Evolutionary conservation across 2,888 invertebrate species (phyloP), one percentile per base, ranked within the genome.

Genomic region (Drosophila hawaiiensis): DNA sequence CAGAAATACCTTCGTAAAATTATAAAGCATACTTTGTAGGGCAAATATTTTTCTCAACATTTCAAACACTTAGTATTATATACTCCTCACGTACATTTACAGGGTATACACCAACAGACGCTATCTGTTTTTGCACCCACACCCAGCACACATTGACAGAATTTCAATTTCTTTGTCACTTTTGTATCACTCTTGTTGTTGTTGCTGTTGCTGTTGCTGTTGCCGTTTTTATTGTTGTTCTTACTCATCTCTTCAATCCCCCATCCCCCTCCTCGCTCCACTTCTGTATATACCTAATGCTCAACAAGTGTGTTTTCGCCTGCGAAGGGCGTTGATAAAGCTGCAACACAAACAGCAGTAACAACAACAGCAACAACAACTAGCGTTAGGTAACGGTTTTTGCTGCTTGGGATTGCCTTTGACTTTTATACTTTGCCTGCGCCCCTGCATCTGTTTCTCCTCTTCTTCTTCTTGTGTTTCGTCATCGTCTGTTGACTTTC

Each of bases 141-240:
- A 58, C 73, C 60, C 50, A 16, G 56, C 68, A 74, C 61, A 65
- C 76, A 47, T 47, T 39, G 68, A 56, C 70, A 75, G 89, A 89
- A 89, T 87, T 86, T 87, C 83, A 87, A 89, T 87, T 84, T 83
- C 89, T 87, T 83, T 89, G 76, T 80, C 82, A 84, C 76, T 89
- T 83, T 87, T 65, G 68, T 75, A 68, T 69, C 79, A 56, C 52
- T 72, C 55, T 41, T 60, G 29, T 22, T 61, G 60, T 50, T 70
- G 41, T 41, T 56, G 28, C 16, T 53, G 31, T 31, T 52, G 28
- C 33, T 54, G 41, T 31, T 54, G 25, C 33, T 47, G 35, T 29
- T 52, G 37, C 33, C 50, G 41, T 31, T 54, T 22, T 53, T 68
- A 47, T 49, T 73, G 61, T 47, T 63, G 47, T 39, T 61, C 53